Evolutionary conservation across 2,113 vertebrate genomes (phyloP), one percentile per base, ranked within the genome.

Genomic region (Aramus guarauna): DNA sequence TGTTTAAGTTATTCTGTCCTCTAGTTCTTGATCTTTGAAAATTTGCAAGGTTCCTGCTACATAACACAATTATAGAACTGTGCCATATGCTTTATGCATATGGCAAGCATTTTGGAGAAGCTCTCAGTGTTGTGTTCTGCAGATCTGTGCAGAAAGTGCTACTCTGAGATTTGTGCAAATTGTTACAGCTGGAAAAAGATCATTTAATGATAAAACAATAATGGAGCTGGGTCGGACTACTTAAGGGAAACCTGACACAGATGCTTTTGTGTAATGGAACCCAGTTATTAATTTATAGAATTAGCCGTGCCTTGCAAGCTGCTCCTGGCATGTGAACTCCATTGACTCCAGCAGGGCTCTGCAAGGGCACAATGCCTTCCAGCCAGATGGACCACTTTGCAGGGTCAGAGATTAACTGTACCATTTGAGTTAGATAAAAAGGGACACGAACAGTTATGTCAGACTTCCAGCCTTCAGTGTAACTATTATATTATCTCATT

Each of bases 71-170:
- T 91, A 84, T 77, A 93, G 71, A 94, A 77, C 26, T 76, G 41
- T 86, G 48, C 68, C 94, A 90, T 90, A 96, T 90, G 90, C 85
- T 98, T 97, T 59, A 75, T 90, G 48, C 67, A 91, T 93, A 83
- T 80, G 75, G 64, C 59, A 90, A 84, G 14, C 11, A 88, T 94
- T 95, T 91, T 67, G 23, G n/a, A 69, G 34, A 73, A 67, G 9
- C 6, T 59, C 63, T 91, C n/a, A 82, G 50, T 69, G 16, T 52
- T 87, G 36, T 41, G 60, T 64, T 69, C 68, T 92, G 56, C 47
- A 91, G 67, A 88, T 56, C 64, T 47, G 32, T 26, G 3, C 39
- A 85, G 55, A 62, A 84, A 74, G 52, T 66, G 29, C 45, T 62
- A n/a, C 36, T 80, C 47, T 63, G 90, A 94, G 63, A 82, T 24